Percentiles rank a stretch among this genome's conserved stretches.
These are phyloP conservation scores for Neoscelio sp. DNA, from an alignment of 2,888 invertebrate species.

Conservation along the genomic window DNA sequence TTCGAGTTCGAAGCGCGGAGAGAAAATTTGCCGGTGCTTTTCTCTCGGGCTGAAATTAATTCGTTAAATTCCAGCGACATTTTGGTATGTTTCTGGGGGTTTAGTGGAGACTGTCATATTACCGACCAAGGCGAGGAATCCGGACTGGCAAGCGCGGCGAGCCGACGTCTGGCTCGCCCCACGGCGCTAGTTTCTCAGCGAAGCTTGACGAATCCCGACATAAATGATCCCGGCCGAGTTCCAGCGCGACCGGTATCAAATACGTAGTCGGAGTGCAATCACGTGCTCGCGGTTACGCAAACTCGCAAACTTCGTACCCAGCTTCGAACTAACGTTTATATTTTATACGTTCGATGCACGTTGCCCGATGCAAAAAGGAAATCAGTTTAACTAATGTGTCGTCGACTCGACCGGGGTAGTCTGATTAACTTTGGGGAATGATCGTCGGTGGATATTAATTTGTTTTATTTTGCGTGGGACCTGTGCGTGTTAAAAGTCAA, in stretches of 20 bases:
- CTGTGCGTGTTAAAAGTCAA: too few relatives aligned
- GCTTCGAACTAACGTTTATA: neutral
- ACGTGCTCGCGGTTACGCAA: slow-evolving; percentile 34
- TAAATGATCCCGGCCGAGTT: neutral
- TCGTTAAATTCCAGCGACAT: slow-evolving; percentile 36
- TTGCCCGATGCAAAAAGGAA: neutral
- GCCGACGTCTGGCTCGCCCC: slow-evolving; percentile 10
- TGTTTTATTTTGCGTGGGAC: too few relatives aligned
- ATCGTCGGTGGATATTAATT: too few relatives aligned
- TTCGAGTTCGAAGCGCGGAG: neutral
- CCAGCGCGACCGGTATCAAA: neutral
- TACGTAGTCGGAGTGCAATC: slow-evolving; percentile 23
- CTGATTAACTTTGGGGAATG: too few relatives aligned
- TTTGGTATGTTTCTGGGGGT: slow-evolving; percentile 16
- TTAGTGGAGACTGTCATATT: slow-evolving; percentile 21
- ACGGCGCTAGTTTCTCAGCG: neutral
- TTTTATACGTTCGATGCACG: slow-evolving; percentile 8
- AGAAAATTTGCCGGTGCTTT: too few relatives aligned
- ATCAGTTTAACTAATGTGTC: neutral
- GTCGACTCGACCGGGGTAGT: neutral
- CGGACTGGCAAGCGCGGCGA: slow-evolving; percentile 21
- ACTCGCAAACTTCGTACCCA: slow-evolving; percentile 25
- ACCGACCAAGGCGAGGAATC: slow-evolving; percentile 24
- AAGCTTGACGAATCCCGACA: neutral
- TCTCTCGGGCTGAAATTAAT: slow-evolving; percentile 28